Base-by-base conservation (phyloP, 2,797 vertebrate genomes). In the Sarcoramphus papa region DNA sequence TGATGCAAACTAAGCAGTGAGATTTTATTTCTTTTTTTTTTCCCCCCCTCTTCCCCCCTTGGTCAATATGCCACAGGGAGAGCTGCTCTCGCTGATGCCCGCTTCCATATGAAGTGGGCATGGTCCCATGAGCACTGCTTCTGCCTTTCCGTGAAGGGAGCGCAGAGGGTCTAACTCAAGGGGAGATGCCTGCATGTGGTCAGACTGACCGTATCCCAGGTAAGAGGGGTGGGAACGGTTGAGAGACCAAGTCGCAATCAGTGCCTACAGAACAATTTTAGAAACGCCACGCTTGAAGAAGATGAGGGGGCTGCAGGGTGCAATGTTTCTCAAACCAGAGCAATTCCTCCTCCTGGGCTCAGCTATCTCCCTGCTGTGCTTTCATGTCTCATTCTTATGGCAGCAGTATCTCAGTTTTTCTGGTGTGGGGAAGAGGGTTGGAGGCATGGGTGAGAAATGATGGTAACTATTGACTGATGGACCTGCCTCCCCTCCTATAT, bases 1-100 rank as follows among this genome's bases (percentile, higher is more conserved):
- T 30, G 40, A n/a, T 33, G 48, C 37, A 33, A 14, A 13, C 60
- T 51, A 17, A 28, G 48, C 37, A 53, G 19, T 21, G 47, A 28
- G 75, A 9, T n/a, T 41, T n/a, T 14, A 8, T 64, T 78, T 63
- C 48, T 30, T 24, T 27, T 47, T 47, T 25, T 51, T 30, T 3
- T 33, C 41, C 3, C 6, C 6, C 11, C 31, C 1, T 20, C 4
- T 5, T 0, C 17, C 51, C 12, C 3, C 31, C 14, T 18, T 12
- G 11, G 8, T 28, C 30, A 11, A 14, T 7, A 7, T 5, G 45
- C 45, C 8, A 4, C 19, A 45, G n/a, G 28, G 48, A 21, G n/a
- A 23, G 41, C 41, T 11, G 8, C 20, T 28, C 28, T 19, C 1
- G 7, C 27, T 14, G 33, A 31, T 18, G 31, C 43, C n/a, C 5